Evolutionary conservation across 2,888 invertebrate species (phyloP).

Genomic region (Trachelus troglodyta): DNA sequence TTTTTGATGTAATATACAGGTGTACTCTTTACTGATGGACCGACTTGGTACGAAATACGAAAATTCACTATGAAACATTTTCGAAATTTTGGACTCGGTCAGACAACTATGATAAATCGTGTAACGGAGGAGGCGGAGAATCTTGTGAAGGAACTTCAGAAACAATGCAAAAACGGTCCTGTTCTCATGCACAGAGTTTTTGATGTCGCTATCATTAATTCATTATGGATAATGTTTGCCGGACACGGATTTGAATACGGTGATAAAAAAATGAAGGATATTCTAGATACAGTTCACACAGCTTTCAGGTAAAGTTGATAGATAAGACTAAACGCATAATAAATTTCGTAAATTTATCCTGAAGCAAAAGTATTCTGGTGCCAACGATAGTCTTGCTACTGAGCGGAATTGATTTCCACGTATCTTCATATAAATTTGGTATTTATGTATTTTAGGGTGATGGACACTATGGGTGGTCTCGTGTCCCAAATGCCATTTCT

Average conservation of each 20-base stretch:
- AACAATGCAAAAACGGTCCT: slow-evolving; percentile 55
- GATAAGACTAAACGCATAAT: not conserved
- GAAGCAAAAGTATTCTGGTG: not conserved
- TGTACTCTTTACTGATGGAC: slow-evolving; percentile 77
- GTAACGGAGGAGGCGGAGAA: slow-evolving; percentile 71
- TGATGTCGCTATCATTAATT: slow-evolving; percentile 75
- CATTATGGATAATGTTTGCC: slow-evolving; percentile 78
- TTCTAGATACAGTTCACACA: slow-evolving; percentile 73
- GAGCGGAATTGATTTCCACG: not conserved
- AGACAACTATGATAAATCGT: slow-evolving; percentile 71
- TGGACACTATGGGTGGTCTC: slow-evolving; percentile 76
- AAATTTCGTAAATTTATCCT: not conserved
- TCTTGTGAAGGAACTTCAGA: slow-evolving; percentile 67
- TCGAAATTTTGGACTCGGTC: slow-evolving; percentile 74
- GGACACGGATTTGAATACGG: slow-evolving; percentile 74
- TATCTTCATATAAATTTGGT: not conserved
- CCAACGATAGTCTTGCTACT: not conserved
- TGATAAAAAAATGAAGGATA: slow-evolving; percentile 69
- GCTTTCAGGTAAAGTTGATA: slow-evolving; percentile 68
- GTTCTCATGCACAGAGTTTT: slow-evolving; percentile 70
- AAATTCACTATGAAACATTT: slow-evolving; percentile 76
- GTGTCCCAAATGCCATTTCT: slow-evolving; percentile 78
- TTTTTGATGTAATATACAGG: slow-evolving; percentile 64
- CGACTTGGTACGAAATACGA: slow-evolving; percentile 75
- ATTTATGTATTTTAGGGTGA: slow-evolving; percentile 56